Conservation (phyloP, 2,888 invertebrate genomes). For the Thymelicus lineola region DNA sequence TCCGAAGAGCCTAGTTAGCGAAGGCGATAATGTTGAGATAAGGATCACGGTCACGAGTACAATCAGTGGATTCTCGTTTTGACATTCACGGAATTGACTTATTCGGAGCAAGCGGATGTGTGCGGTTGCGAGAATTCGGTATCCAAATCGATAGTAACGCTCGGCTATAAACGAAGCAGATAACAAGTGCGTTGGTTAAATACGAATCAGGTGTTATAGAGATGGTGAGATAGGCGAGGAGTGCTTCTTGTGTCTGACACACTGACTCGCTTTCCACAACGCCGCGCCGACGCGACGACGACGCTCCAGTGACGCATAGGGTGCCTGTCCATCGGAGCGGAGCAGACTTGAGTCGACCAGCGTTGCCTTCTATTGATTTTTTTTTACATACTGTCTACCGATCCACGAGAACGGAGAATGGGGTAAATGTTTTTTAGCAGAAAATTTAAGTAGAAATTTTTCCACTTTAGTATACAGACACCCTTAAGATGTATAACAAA, state of each 20-base stretch:
- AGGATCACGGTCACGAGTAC: constrained; percentile 22
- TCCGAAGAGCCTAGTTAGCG: background rate
- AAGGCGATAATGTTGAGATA: constrained; percentile 11
- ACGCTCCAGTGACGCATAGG: constrained; percentile 39
- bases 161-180: constrained; percentile 25
- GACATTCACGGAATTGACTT: constrained; percentile 26
- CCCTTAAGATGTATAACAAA: too few relatives aligned
- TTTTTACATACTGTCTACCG: background rate
- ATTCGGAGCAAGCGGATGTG: constrained; percentile 27
- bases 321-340: constrained; percentile 1
- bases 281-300: constrained; percentile 40
- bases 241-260: constrained; percentile 66
- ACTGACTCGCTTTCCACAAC: constrained; percentile 83
- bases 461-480: too few relatives aligned
- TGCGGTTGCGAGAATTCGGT: constrained; percentile 17
- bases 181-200: constrained; percentile 52
- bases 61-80: constrained; percentile 8
- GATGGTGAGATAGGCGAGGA: constrained; percentile 50
- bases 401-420: too few relatives aligned
- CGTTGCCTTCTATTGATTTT: background rate
- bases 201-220: constrained; percentile 56
- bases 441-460: too few relatives aligned
- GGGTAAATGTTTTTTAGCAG: too few relatives aligned
- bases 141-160: constrained; percentile 21
- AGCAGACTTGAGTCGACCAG: background rate